A percentile compares a stretch with the other conserved stretches of the same genome.
phyloP scores from a whole-genome alignment of 2,797 vertebrate species.

The Poeciliopsis infans region DNA sequence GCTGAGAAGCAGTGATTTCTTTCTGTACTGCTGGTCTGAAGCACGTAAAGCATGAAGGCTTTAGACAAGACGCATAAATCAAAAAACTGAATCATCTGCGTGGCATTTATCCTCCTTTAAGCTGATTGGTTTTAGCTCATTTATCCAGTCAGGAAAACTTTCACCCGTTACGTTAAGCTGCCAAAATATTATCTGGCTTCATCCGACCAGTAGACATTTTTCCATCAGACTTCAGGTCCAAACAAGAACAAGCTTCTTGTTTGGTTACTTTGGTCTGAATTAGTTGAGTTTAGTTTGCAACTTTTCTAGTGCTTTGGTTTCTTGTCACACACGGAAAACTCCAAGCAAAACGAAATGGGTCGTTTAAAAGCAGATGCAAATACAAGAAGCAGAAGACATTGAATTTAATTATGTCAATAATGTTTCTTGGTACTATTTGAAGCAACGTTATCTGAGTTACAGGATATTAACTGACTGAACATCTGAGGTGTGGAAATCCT shows the following conservation, averaged over 20 bases:
- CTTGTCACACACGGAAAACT: neutral
- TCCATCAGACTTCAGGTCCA: neutral
- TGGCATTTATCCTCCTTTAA: neutral
- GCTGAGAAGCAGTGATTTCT: neutral
- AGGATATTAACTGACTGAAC: neutral
- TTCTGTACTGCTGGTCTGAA: neutral
- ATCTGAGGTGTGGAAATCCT: neutral
- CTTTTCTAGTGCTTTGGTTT: neutral
- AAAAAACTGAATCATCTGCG: neutral
- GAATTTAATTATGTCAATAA: neutral
- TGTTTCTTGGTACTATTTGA: neutral
- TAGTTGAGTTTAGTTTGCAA: neutral
- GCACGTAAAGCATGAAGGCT: neutral
- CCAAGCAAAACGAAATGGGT: neutral
- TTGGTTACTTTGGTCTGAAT: neutral
- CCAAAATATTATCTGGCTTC: neutral
- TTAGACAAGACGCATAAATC: neutral
- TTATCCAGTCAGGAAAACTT: neutral
- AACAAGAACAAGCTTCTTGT: neutral
- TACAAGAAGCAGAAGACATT: neutral
- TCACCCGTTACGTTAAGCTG: neutral
- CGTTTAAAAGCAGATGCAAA: neutral
- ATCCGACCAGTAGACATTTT: neutral
- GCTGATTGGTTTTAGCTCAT: neutral
- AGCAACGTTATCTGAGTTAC: neutral